Conservation (phyloP, 2,113 vertebrate species). For the Garra rufa region DNA sequence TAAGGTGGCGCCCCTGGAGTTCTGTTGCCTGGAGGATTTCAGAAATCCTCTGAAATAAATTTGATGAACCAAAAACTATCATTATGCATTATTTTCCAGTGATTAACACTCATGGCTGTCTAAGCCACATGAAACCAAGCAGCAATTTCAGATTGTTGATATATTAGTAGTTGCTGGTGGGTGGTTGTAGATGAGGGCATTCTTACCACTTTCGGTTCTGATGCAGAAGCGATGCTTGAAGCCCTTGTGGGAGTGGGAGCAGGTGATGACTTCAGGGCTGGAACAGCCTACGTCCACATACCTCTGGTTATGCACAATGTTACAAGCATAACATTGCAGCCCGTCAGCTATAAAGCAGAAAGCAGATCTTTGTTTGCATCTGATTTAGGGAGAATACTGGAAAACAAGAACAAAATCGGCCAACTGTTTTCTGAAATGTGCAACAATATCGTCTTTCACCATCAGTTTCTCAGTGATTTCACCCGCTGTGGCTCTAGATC, state of each 20-base stretch:
- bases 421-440: neutral
- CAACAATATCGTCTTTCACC: neutral
- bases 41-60: conserved; percentile 9
- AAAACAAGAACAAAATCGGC: neutral
- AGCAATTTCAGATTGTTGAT: conserved; percentile 4
- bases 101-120: neutral
- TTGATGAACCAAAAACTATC: neutral
- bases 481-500: neutral
- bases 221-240: conserved; percentile 82
- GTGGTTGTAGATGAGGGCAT: conserved; percentile 4
- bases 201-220: conserved; percentile 60
- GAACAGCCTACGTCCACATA: conserved; percentile 77
- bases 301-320: conserved; percentile 71
- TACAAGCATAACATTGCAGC: conserved; percentile 79
- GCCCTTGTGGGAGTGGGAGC: conserved; percentile 79
- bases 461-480: conserved; percentile 11
- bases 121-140: neutral
- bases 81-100: neutral
- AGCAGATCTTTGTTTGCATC: neutral
- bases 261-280: conserved; percentile 77
- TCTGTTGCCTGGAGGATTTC: neutral
- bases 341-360: conserved; percentile 61
- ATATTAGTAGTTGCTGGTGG: neutral
- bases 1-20: conserved; percentile 17
- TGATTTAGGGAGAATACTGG: neutral